phyloP scores from a whole-genome alignment of 2,888 invertebrate species.

The Venustoraphidia nigricollis region DNA sequence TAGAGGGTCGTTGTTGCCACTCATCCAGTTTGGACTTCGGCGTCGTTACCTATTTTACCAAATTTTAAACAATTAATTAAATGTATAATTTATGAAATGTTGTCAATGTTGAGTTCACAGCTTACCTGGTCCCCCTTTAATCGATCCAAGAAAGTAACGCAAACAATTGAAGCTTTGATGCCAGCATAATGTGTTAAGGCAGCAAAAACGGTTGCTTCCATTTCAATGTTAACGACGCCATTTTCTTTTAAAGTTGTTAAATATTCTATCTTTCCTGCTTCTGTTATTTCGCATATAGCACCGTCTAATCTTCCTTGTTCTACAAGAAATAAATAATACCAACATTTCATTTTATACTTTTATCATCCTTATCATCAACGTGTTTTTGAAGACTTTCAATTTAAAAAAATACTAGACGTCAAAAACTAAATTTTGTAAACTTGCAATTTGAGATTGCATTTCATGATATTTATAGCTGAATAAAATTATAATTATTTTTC shows the following conservation, averaged over 20 bases:
- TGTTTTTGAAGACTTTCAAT: too few relatives aligned
- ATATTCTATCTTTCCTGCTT: constrained; percentile 46
- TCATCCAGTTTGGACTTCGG: too few relatives aligned
- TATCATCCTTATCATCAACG: too few relatives aligned
- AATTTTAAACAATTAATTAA: too few relatives aligned
- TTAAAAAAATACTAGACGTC: too few relatives aligned
- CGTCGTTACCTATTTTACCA: too few relatives aligned
- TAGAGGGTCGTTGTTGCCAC: too few relatives aligned
- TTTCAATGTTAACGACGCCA: constrained; percentile 62
- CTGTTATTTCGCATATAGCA: constrained; percentile 52
- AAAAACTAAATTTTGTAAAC: too few relatives aligned
- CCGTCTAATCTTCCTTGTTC: constrained; percentile 66
- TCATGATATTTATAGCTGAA: too few relatives aligned
- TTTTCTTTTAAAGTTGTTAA: constrained; percentile 31
- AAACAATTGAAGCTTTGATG: constrained; percentile 49
- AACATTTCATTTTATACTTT: neutral
- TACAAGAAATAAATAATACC: constrained; percentile 20
- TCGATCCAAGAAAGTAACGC: constrained; percentile 55
- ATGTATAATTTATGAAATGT: too few relatives aligned
- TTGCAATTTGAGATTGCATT: too few relatives aligned
- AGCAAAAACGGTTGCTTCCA: constrained; percentile 63
- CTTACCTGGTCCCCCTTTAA: constrained; percentile 51
- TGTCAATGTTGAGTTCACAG: neutral
- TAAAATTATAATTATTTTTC: too few relatives aligned
- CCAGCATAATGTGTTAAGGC: constrained; percentile 48